A percentile compares a stretch with the other conserved stretches of the same genome.
Conservation (phyloP, 2,113 vertebrate species). For the Odocoileus hemionus region DNA sequence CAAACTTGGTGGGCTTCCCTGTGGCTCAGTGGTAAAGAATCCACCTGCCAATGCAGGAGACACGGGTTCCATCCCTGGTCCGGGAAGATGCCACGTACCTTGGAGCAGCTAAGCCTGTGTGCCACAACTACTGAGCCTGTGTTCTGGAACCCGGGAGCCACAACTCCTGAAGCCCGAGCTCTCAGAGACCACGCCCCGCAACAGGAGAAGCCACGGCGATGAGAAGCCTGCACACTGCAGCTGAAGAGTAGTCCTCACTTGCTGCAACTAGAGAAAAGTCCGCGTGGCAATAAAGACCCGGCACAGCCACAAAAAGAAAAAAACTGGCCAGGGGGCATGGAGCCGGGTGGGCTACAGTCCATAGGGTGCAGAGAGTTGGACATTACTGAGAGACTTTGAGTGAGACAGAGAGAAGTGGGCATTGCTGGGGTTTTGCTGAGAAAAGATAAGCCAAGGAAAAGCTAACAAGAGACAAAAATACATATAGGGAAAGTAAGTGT, state of each 20-base stretch:
- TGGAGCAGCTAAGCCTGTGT: neutral
- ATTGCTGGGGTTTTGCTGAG: neutral
- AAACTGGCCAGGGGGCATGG: neutral
- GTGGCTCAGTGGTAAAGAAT: neutral
- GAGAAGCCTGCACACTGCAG: neutral
- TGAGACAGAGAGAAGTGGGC: neutral
- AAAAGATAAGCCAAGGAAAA: neutral
- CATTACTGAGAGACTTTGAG: neutral
- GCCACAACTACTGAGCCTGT: neutral
- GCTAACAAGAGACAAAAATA: neutral
- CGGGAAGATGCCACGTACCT: neutral
- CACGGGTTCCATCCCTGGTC: neutral
- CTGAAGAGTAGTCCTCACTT: neutral
- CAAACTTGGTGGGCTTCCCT: neutral
- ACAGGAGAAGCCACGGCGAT: neutral
- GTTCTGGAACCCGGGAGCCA: neutral
- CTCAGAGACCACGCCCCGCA: fast-evolving
- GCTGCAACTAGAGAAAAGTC: neutral
- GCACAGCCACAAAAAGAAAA: neutral
- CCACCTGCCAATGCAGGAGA: neutral
- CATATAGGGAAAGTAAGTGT: neutral
- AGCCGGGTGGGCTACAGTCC: neutral
- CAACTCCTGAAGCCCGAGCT: neutral
- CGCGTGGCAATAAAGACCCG: fast-evolving
- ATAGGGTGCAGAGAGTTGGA: neutral